Conservation (phyloP, 1,140 invertebrate genomes). For the Lamellibrachia luymesi region DNA sequence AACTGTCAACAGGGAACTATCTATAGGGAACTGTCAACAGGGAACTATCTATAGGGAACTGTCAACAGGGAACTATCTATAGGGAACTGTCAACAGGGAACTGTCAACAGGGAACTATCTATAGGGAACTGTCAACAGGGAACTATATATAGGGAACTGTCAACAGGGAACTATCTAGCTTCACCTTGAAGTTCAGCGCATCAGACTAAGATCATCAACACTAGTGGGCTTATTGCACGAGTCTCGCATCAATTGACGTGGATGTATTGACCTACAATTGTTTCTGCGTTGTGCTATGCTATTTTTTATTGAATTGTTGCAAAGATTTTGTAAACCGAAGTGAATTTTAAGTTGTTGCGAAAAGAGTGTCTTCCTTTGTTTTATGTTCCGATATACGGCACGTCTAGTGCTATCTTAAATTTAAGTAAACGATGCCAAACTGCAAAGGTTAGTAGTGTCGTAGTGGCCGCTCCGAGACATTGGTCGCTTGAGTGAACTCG, state of each 20-base stretch:
- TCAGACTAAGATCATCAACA: not conserved
- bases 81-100: too few species aligned
- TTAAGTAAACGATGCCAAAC: not conserved
- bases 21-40: too few species aligned
- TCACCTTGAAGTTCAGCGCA: not conserved
- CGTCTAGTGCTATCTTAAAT: not conserved
- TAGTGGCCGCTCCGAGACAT: too few species aligned
- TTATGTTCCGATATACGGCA: too few species aligned
- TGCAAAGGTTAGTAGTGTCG: not conserved
- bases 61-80: too few species aligned
- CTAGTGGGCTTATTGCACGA: not conserved
- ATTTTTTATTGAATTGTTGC: too few species aligned
- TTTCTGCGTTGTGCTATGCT: too few species aligned
- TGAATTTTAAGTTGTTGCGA: not conserved
- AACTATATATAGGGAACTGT: too few species aligned
- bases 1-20: not conserved
- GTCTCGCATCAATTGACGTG: not conserved
- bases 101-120: too few species aligned
- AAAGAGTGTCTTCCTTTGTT: not conserved
- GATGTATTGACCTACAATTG: not conserved
- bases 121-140: too few species aligned
- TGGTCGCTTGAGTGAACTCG: not conserved
- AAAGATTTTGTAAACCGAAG: too few species aligned
- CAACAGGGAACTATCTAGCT: not conserved
- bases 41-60: too few species aligned